phyloP scores from a whole-genome alignment of 2,113 vertebrate species.

The Morone chrysops region DNA sequence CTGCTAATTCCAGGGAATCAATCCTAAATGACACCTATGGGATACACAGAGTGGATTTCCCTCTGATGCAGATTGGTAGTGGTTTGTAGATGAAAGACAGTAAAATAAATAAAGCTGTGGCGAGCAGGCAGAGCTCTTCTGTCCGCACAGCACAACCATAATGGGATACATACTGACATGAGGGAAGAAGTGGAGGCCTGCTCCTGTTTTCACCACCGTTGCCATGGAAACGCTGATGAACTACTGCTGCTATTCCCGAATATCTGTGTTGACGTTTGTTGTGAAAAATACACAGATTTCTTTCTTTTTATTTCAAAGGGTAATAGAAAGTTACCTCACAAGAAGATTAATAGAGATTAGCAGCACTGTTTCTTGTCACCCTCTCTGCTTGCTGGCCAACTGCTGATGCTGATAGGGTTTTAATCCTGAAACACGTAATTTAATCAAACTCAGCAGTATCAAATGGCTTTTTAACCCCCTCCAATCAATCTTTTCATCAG shows the following conservation, averaged over 20 bases:
- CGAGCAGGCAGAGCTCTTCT: slow-evolving; percentile 74
- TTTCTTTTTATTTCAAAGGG: slow-evolving; percentile 11
- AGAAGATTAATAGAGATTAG: slow-evolving; percentile 52
- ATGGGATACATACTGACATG: slow-evolving; percentile 78
- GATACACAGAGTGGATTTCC: slow-evolving; percentile 78
- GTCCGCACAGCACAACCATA: slow-evolving; percentile 77
- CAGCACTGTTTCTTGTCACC: slow-evolving; percentile 66
- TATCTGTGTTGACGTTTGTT: slow-evolving; percentile 29
- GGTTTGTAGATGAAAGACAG: slow-evolving; percentile 83
- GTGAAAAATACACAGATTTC: slow-evolving; percentile 39
- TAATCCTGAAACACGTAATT: slow-evolving; percentile 67
- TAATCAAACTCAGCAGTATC: slow-evolving; percentile 74
- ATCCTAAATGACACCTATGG: slow-evolving; percentile 84
- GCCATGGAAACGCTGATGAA: slow-evolving; percentile 63
- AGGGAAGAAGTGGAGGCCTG: slow-evolving; percentile 56
- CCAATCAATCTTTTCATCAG: slow-evolving; percentile 80
- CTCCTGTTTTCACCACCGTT: slow-evolving; percentile 68
- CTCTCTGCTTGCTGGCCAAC: slow-evolving; percentile 12
- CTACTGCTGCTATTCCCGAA: slow-evolving; percentile 38
- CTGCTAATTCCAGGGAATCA: slow-evolving; percentile 81
- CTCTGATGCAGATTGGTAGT: slow-evolving; percentile 82
- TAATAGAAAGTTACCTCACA: slow-evolving; percentile 33
- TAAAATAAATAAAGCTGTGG: slow-evolving; percentile 84
- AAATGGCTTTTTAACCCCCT: slow-evolving; percentile 75
- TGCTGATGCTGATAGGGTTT: slow-evolving; percentile 61